phyloP scores from a whole-genome alignment of 2,113 vertebrate genomes.

The Anhinga rufa region DNA sequence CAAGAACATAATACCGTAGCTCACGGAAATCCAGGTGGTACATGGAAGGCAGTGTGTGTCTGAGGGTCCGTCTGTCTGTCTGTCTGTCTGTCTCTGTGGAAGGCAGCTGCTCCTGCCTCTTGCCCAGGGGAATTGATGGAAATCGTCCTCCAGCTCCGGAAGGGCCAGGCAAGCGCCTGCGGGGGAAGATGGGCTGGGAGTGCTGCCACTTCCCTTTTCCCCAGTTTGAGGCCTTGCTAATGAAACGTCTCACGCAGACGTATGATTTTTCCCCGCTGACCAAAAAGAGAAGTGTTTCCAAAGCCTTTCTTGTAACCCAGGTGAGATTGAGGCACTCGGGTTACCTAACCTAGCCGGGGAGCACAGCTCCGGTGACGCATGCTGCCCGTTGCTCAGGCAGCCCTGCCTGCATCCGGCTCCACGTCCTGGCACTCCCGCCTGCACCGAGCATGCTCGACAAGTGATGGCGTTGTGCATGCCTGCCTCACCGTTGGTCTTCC shows the following conservation, averaged over 20 bases:
- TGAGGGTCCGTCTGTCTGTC: not conserved
- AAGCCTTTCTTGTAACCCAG: not conserved
- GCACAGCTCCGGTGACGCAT: fast-evolving
- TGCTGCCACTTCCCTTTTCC: not conserved
- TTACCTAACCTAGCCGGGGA: fast-evolving
- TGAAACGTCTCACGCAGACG: not conserved
- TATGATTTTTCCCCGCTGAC: not conserved
- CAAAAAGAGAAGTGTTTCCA: not conserved
- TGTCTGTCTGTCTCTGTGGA: not conserved
- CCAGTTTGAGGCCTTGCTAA: not conserved
- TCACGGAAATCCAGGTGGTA: not conserved
- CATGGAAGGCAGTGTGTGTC: not conserved
- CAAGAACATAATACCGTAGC: not conserved
- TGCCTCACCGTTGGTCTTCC: not conserved
- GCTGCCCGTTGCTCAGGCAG: not conserved
- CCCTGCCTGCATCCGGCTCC: not conserved
- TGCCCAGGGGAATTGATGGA: not conserved
- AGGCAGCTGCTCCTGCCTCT: not conserved
- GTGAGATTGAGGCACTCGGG: not conserved
- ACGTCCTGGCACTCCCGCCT: fast-evolving
- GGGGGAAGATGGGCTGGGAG: not conserved
- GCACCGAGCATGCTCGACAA: not conserved
- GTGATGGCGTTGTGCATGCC: fast-evolving
- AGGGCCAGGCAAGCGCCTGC: not conserved
- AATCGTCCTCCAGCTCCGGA: not conserved